Evolutionary conservation across 2,888 invertebrate genomes (phyloP).

Genomic region (Spilarctia lutea): DNA sequence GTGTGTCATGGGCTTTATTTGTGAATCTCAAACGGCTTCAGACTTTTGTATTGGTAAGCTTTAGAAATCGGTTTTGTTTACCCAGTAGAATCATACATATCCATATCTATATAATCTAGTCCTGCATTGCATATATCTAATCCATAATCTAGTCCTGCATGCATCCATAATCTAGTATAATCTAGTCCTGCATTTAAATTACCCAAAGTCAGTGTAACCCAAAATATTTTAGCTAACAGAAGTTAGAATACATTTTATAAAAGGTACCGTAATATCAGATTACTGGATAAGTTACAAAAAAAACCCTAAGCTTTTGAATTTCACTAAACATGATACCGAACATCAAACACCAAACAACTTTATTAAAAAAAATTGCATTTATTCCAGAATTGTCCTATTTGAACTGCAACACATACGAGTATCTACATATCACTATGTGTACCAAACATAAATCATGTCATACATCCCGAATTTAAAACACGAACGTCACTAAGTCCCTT

Average conservation of each 20-base stretch:
- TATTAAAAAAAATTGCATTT: not conserved
- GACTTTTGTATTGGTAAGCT: too few relatives aligned
- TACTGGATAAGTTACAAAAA: slow-evolving; percentile 31
- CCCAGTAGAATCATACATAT: too few relatives aligned
- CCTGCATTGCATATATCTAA: too few relatives aligned
- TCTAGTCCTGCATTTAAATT: too few relatives aligned
- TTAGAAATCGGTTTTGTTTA: too few relatives aligned
- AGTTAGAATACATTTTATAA: slow-evolving; percentile 20
- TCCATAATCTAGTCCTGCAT: too few relatives aligned
- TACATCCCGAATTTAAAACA: slow-evolving; percentile 50
- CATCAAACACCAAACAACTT: not conserved
- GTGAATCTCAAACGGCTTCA: too few relatives aligned
- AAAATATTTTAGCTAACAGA: not conserved
- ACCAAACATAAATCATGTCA: slow-evolving; percentile 48
- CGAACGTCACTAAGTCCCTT: slow-evolving; percentile 37
- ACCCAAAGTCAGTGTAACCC: too few relatives aligned
- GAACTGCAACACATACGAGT: slow-evolving; percentile 41
- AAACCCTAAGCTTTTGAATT: not conserved
- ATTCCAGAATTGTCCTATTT: slow-evolving; percentile 34
- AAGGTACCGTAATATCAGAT: slow-evolving; percentile 21
- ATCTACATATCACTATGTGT: slow-evolving; percentile 48
- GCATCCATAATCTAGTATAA: too few relatives aligned
- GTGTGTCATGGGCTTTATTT: too few relatives aligned
- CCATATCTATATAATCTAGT: too few relatives aligned
- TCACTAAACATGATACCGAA: slow-evolving; percentile 19